A percentile compares a stretch with the other conserved stretches of the same genome.
These are phyloP conservation scores for Pelobates fuscus DNA, from an alignment of 2,113 vertebrate genomes.

Conservation along the genomic window DNA sequence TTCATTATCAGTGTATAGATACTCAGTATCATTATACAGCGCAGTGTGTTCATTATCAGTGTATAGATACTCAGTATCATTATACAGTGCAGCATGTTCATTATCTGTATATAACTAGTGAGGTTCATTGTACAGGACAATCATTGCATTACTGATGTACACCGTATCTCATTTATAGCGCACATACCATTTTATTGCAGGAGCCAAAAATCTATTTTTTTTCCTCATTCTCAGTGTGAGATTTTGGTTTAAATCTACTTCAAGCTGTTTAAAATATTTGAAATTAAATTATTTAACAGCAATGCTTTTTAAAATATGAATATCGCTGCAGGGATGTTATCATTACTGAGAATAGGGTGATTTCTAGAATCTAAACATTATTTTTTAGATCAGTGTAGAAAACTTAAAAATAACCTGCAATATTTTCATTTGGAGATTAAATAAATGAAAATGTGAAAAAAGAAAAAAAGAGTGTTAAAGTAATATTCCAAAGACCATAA, in stretches of 20 bases:
- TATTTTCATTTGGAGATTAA: no score
- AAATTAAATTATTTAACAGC: conserved; percentile 42
- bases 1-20: no score
- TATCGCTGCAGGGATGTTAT: conserved; percentile 26
- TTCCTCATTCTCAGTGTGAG: conserved; percentile 3
- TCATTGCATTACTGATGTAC: background rate
- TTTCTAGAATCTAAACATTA: conserved; percentile 39
- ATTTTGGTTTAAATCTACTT: conserved; percentile 42
- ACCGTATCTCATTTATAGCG: background rate
- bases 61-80: no score
- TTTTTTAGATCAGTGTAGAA: background rate
- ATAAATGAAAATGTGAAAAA: no score
- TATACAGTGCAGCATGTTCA: no score
- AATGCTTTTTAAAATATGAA: conserved; percentile 30
- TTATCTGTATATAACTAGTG: no score
- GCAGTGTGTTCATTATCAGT: no score
- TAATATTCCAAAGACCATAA: no score
- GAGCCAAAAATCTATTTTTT: conserved; percentile 1
- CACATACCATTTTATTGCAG: background rate
- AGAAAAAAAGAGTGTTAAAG: no score
- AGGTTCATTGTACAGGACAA: no score
- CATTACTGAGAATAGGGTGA: conserved; percentile 3
- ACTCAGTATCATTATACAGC: no score
- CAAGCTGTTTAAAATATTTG: conserved; percentile 38
- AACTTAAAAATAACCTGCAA: no score